Evolutionary conservation across 1,140 invertebrate species (phyloP).

Genomic region (Eupeodes corollae): DNA sequence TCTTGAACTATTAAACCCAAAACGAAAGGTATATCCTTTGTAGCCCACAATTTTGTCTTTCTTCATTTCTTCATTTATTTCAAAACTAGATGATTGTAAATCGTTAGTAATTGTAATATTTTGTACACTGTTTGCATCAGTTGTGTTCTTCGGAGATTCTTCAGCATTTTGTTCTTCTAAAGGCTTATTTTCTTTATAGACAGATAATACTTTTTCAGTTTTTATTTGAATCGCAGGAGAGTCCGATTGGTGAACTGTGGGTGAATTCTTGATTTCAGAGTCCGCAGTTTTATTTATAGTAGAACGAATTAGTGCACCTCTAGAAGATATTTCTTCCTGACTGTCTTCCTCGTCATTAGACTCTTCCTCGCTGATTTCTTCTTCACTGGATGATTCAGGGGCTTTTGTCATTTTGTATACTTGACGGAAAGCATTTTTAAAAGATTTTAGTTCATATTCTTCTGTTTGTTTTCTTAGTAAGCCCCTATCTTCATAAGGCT

Average conservation of each 20-base stretch:
- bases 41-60: background rate
- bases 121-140: no score
- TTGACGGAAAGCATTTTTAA: slow-evolving; percentile 14
- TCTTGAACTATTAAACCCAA: background rate
- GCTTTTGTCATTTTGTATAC: slow-evolving; percentile 22
- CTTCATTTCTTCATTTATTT: background rate
- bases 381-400: slow-evolving; percentile 4
- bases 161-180: no score
- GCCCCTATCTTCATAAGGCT: slow-evolving; percentile 23
- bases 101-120: no score
- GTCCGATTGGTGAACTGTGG: no score
- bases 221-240: no score
- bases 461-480: slow-evolving; percentile 16
- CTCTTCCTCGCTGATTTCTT: background rate
- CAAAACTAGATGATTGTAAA: no score
- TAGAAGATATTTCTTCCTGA: background rate
- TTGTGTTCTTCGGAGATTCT: no score
- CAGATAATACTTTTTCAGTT: no score
- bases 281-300: background rate
- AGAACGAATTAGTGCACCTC: background rate
- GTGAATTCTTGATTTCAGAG: no score
- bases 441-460: slow-evolving; percentile 15
- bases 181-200: no score
- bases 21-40: background rate
- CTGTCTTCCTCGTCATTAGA: background rate